Conservation (phyloP, 2,113 vertebrate genomes). For the Passer montanus region DNA sequence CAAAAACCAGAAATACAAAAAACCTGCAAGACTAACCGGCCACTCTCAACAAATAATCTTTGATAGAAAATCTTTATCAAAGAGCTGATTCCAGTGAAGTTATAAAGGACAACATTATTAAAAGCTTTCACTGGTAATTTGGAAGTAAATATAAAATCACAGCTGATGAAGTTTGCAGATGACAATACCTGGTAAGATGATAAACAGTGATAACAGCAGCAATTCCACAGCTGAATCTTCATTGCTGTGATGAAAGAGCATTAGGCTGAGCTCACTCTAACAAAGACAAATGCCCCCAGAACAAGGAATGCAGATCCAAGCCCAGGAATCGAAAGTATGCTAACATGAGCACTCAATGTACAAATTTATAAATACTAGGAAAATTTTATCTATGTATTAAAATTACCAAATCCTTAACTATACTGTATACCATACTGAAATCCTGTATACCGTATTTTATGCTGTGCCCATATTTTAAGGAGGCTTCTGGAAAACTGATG, state of each 20-base stretch:
- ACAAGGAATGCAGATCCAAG: background rate
- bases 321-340: background rate
- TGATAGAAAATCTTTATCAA: background rate
- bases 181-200: background rate
- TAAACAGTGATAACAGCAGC: background rate
- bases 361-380: background rate
- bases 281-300: background rate
- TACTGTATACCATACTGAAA: background rate
- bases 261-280: background rate
- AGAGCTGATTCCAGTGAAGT: background rate
- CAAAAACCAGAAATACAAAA: background rate
- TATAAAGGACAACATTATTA: background rate
- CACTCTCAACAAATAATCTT: background rate
- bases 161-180: background rate
- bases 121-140: background rate
- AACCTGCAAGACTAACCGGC: background rate
- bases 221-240: background rate
- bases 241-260: background rate
- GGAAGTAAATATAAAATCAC: background rate
- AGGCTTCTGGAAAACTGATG: background rate
- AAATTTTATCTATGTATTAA: background rate
- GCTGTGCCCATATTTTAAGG: background rate
- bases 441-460: rapidly evolving
- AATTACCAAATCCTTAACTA: background rate
- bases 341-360: background rate